Evolutionary conservation across 2,797 vertebrate species (phyloP), one percentile per base, ranked within the genome.

Genomic region (Neosalanx taihuensis): DNA sequence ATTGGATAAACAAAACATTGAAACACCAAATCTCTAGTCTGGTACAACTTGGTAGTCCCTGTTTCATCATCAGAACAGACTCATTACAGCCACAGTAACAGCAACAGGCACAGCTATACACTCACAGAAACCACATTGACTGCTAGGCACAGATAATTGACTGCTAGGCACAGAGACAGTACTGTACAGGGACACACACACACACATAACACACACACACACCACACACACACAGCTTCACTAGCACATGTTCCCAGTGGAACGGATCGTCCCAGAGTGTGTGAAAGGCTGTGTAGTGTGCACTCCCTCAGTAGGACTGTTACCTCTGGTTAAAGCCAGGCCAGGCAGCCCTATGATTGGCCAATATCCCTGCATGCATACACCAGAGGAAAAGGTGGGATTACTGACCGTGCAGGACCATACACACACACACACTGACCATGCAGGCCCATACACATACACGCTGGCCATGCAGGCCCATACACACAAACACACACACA

Each of bases 351-450:
- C 89, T 91, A 92, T 91, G 91, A 90, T 83, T 90, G 90, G 91
- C 90, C 91, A 90, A 90, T 93, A 92, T 91, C 90, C 91, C 92
- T 93, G 92, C 92, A 93, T 93, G 92, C 92, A 92, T 93, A 92
- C 90, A 92, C 91, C 91, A 93, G 91, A 93, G 92, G 92, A 92
- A 89, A 93, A 93, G 92, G 90, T 91, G 83, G 90, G 89, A 92
- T 93, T 93, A 93, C 91, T 91, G 87, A 92, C 85, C 86, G 91
- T 86, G 91, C 85, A 69, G 6, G 84, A 74, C 76, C 82, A 80
- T 76, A 88, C 81, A 17, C 64, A 49, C 63, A 75, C 72, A 70
- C 73, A 73, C 70, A 78, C 73, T 29, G 64, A 68, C 74, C 77
- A 69, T 41, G 59, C 75, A 74, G 66, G 66, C 75, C 74, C 71